Evolutionary conservation across 92 coral and sea anemone species (phyloP).

Genomic region (Umimayanthus chanpuru): DNA sequence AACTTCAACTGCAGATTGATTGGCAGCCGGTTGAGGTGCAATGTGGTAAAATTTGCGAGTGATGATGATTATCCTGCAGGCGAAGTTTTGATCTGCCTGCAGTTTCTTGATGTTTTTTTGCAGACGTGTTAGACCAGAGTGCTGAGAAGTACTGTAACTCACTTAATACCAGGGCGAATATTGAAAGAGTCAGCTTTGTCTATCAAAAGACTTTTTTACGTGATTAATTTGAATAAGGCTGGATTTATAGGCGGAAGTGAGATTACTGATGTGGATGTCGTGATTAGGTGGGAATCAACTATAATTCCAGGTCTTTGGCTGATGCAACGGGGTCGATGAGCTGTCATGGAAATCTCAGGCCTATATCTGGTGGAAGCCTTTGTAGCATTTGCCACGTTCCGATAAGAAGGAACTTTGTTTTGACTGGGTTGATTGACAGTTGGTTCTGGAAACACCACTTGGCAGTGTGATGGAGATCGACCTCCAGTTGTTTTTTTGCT

Average conservation of each 20-base stretch:
- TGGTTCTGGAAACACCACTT: constrained; percentile 49
- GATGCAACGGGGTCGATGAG: constrained; percentile 42
- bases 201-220: constrained; percentile 47
- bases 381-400: constrained; percentile 22
- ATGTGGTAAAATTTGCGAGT: too few species aligned
- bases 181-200: constrained; percentile 8
- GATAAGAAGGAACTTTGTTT: constrained; percentile 31
- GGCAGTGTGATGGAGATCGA: constrained; percentile 45
- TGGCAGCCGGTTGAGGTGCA: too few species aligned
- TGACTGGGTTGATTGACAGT: constrained; percentile 44
- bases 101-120: constrained; percentile 52
- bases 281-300: constrained; percentile 44
- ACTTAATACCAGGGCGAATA: constrained; percentile 52
- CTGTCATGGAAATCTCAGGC: constrained; percentile 46
- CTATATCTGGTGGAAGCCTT: constrained; percentile 3
- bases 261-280: neutral
- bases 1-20: too few species aligned
- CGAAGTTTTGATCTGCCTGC: constrained; percentile 52
- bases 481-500: constrained; percentile 2
- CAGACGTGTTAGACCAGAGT: constrained; percentile 60
- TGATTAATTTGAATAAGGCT: constrained; percentile 56
- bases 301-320: constrained; percentile 54
- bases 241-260: constrained; percentile 40
- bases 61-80: constrained; percentile 4
- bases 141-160: constrained; percentile 51